Base-by-base conservation (phyloP, 1,140 invertebrate genomes). In the Piezodorus guildinii region DNA sequence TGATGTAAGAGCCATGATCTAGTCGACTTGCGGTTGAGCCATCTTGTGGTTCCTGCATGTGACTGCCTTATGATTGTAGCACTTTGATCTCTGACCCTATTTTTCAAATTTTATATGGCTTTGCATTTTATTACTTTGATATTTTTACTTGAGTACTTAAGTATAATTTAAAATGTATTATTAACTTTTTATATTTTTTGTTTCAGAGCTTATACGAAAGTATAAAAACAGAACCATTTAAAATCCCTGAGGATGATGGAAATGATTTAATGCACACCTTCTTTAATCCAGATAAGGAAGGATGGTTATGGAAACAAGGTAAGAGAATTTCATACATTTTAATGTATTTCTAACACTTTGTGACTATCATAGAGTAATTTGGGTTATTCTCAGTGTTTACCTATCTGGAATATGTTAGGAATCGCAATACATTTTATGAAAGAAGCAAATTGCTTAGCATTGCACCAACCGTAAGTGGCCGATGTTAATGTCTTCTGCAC, bases 191-290 rank as follows among this genome's bases (percentile, higher is more conserved):
- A n/a, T 27, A 64, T 62, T 60, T 70, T 68, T 65, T 68, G 59
- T 79, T 81, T 8, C 77, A 94, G 91, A 94, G 90, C 73, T 77
- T 98, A 66, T 99, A 97, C 78, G 94, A 98, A 73, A 96, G 91
- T 72, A 98, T 99, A 74, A 95, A 97, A 80, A 95, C 93, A 56
- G 95, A 99, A 77, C 96, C 96, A 19, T 99, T 99, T 77, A 99
- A 98, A 78, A 98, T 98, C 74, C 95, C 96, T 3, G 95, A 98
- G 76, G 96, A 99, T 77, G 95, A 98, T 79, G 94, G 94, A 44
- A 97, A 98, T 78, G 95, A 98, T 79, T 81, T 98, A 69, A 97
- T 98, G 92, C 93, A 98, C 76, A 98, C 95, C 39, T 98, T 99
- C 81, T 98, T 99, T 80, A 98, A 99, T 77, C 95, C 96, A 0